Conservation (phyloP, 2,797 vertebrate species). For the Champsocephalus gunnari region DNA sequence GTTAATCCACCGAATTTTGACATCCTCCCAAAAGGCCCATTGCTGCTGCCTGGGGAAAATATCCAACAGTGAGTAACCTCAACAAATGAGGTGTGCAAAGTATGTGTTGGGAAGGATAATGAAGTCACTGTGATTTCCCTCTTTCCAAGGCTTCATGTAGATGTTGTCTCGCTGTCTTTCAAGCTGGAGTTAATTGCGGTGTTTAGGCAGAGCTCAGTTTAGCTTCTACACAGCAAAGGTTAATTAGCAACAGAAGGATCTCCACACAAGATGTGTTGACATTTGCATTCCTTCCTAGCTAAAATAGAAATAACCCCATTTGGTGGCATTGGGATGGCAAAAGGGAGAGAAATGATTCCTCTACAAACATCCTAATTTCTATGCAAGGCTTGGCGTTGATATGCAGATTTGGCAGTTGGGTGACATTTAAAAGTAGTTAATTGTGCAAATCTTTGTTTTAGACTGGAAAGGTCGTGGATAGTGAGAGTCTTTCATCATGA, state of each 20-base stretch:
- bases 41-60: conserved; percentile 57
- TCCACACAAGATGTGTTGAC: conserved; percentile 81
- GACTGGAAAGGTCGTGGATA: conserved; percentile 85
- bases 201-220: conserved; percentile 78
- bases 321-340: conserved; percentile 59
- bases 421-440: conserved; percentile 90
- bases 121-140: conserved; percentile 61
- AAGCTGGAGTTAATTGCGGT: conserved; percentile 79
- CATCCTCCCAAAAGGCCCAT: conserved; percentile 57
- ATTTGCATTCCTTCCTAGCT: conserved; percentile 80
- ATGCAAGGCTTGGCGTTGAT: conserved; percentile 80
- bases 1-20: conserved; percentile 74
- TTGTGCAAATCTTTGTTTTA: conserved; percentile 90
- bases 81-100: conserved; percentile 45
- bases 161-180: conserved; percentile 76
- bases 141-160: conserved; percentile 55
- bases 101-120: conserved; percentile 61
- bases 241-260: conserved; percentile 85
- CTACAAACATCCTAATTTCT: conserved; percentile 78
- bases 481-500: conserved; percentile 81
- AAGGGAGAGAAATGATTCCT: conserved; percentile 61
- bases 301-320: conserved; percentile 70
- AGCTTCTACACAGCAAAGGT: conserved; percentile 81
- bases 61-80: conserved; percentile 51
- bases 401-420: conserved; percentile 83